Conservation (phyloP, 2,113 vertebrate genomes). For the Beaufortia kweichowensis region DNA sequence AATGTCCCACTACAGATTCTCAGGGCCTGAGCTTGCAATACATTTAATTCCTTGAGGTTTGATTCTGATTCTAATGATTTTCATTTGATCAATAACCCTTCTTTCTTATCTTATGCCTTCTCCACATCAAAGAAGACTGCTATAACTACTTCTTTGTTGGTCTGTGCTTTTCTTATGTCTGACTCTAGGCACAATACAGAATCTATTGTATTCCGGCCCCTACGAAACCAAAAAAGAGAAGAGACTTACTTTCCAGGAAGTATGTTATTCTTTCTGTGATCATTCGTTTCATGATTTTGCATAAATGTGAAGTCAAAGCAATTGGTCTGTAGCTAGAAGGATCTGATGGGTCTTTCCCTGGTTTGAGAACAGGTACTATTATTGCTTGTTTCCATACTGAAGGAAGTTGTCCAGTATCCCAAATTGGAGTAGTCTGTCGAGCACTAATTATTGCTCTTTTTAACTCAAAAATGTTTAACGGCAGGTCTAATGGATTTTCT, state of each 20-base stretch:
- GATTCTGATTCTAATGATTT: too few species aligned
- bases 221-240: background rate
- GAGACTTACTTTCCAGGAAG: background rate
- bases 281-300: background rate
- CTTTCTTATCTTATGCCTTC: too few species aligned
- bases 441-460: background rate
- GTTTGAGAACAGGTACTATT: background rate
- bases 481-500: background rate
- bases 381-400: too few species aligned
- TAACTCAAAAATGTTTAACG: background rate
- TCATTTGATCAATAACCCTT: too few species aligned
- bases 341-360: background rate
- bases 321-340: background rate
- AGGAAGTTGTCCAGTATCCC: too few species aligned
- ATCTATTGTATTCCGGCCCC: background rate
- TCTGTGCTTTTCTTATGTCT: too few species aligned
- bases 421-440: background rate
- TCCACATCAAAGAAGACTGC: too few species aligned
- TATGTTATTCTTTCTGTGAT: background rate
- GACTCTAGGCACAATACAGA: background rate
- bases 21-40: too few species aligned
- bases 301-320: background rate
- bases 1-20: too few species aligned
- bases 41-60: too few species aligned
- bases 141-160: too few species aligned